phyloP scores from a whole-genome alignment of 2,113 vertebrate genomes.

The Mormyrus lacerda region DNA sequence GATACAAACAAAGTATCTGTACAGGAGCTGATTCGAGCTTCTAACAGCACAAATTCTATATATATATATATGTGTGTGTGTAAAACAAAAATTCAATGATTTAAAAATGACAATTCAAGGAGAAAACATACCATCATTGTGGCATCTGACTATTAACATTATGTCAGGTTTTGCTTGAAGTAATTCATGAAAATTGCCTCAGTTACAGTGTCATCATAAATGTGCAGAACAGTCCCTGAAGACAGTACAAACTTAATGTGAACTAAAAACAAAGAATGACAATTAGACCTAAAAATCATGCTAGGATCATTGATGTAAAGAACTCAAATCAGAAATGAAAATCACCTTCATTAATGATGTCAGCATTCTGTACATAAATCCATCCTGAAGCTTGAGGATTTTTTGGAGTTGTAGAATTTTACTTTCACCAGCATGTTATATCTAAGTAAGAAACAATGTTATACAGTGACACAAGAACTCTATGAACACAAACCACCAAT shows the following conservation, averaged over 20 bases:
- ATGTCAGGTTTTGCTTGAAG: neutral
- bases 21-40: too few relatives aligned
- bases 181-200: neutral
- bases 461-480: too few relatives aligned
- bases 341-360: neutral
- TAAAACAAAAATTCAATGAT: too few relatives aligned
- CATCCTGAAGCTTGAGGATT: neutral
- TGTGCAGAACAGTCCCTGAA: neutral
- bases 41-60: too few relatives aligned
- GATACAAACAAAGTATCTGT: too few relatives aligned
- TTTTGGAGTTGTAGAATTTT: too few relatives aligned
- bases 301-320: neutral
- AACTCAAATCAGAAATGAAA: neutral
- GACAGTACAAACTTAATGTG: neutral
- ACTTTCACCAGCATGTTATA: too few relatives aligned
- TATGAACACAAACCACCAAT: too few relatives aligned
- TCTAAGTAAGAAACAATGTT: too few relatives aligned
- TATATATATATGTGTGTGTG: too few relatives aligned
- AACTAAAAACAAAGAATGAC: neutral
- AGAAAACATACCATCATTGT: neutral
- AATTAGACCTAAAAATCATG: too few relatives aligned
- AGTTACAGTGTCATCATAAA: neutral
- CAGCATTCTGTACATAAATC: neutral
- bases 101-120: neutral
- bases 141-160: neutral